Base-by-base conservation (phyloP, 2,113 vertebrate species). In the Hyla sarda region DNA sequence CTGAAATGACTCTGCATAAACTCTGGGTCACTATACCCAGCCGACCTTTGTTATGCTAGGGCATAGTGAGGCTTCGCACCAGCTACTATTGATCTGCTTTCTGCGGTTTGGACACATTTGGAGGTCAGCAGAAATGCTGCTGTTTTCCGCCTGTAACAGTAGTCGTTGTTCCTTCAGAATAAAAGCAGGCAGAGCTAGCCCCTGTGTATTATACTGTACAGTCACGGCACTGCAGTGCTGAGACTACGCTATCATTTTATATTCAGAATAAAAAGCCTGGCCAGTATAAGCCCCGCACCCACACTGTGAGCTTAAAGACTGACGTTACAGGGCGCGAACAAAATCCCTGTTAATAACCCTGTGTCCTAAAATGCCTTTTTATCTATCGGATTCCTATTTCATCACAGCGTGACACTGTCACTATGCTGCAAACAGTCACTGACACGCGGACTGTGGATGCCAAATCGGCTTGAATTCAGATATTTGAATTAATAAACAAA, bases 311-410 rank as follows among this genome's bases (percentile, higher is more conserved):
- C 76, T 73, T 72, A 86, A 58, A n/a, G 32, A 60, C 9, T 80
- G 76, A 80, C 84, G 50, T 86, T 58, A 58, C 50, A 86, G 52
- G 37, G 23, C 62, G 58, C 28, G n/a, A 72, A 34, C 84, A 81
- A 72, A 86, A 86, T 81, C 76, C 82, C 75, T 58, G 67, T 23
- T 80, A 79, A 86, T 79, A 86, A 69, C 76, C 79, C 32, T 6
- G 32, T 86, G 84, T 81, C 77, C 77, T 81, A 81, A 81, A 80
- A 81, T 73, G 50, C 62, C 84, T 71, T 81, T 62, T 81, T 81
- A 73, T 81, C 84, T 56, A 45, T 45, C 11, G 17, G 19, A 71
- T 56, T 17, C 30, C 54, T 47, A 73, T 72, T 50, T 77, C 12
- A 23, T 60, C 52, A 41, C 17, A 8, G 52, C 48, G n/a, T 80